phyloP scores from a whole-genome alignment of 2,797 vertebrate genomes.

The Neostethus bicornis region DNA sequence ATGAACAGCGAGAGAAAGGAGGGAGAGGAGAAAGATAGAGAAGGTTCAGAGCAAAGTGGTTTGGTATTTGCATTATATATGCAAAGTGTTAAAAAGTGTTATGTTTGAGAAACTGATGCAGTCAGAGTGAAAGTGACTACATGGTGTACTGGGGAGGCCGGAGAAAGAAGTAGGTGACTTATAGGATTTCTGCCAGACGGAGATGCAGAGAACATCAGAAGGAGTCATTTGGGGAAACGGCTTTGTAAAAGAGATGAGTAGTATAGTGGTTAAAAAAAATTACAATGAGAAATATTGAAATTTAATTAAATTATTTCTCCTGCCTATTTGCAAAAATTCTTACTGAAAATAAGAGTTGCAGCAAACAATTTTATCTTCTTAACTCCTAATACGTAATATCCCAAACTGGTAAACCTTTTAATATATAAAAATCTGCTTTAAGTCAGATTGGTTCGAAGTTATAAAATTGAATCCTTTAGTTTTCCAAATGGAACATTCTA shows the following conservation, averaged over 20 bases:
- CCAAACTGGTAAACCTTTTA: too few relatives aligned
- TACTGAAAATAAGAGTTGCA: neutral
- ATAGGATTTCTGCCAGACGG: constrained; percentile 62
- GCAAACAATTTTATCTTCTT: neutral
- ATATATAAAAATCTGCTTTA: too few relatives aligned
- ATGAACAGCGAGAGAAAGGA: constrained; percentile 30
- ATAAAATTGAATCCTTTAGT: too few relatives aligned
- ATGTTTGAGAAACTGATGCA: constrained; percentile 67
- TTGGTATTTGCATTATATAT: constrained; percentile 74
- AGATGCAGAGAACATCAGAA: constrained; percentile 72
- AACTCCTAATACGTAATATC: too few relatives aligned
- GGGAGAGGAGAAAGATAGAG: constrained; percentile 35
- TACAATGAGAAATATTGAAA: too few relatives aligned
- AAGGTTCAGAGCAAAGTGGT: constrained; percentile 59
- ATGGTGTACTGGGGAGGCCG: constrained; percentile 43
- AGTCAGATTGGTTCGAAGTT: too few relatives aligned
- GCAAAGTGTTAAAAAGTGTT: constrained; percentile 72
- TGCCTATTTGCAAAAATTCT: too few relatives aligned
- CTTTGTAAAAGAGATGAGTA: constrained; percentile 64
- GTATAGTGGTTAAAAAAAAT: too few relatives aligned
- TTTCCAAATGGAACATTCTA: too few relatives aligned
- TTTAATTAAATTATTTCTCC: too few relatives aligned
- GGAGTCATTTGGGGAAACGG: constrained; percentile 65
- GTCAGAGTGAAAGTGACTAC: constrained; percentile 76
- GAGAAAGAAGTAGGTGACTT: constrained; percentile 16